A percentile compares a stretch with the other conserved stretches of the same genome.
Conservation (phyloP, 2,113 vertebrate genomes). For the Hirundichthys speculiger region DNA sequence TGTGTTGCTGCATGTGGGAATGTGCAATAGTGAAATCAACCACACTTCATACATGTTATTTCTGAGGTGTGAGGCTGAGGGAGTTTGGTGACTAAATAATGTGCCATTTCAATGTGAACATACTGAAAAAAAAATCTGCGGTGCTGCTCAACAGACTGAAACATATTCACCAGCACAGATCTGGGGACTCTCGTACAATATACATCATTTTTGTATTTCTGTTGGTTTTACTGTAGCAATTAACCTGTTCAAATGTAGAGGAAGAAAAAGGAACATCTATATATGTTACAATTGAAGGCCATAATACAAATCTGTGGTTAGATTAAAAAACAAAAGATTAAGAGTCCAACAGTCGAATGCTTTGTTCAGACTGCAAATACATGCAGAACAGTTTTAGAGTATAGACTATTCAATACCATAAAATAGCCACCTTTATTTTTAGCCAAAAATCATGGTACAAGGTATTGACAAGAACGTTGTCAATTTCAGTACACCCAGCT, state of each 20-base stretch:
- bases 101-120: constrained; percentile 22
- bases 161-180: neutral
- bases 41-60: constrained; percentile 20
- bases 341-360: neutral
- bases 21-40: constrained; percentile 18
- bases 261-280: neutral
- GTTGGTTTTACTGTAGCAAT: neutral
- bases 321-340: too few species aligned
- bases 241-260: neutral
- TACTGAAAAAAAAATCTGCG: constrained; percentile 10
- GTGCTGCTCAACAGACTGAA: constrained; percentile 3
- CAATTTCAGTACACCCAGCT: too few species aligned
- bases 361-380: neutral
- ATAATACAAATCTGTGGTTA: too few species aligned
- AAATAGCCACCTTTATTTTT: too few species aligned
- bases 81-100: constrained; percentile 26
- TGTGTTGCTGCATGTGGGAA: constrained; percentile 3
- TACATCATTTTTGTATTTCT: neutral
- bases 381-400: too few species aligned
- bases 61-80: constrained; percentile 14
- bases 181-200: neutral
- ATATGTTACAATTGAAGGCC: neutral
- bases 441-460: too few species aligned
- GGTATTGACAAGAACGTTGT: too few species aligned
- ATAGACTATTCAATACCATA: too few species aligned